phyloP scores from a whole-genome alignment of 1,140 invertebrate species.

The Paraescarpia echinospica region DNA sequence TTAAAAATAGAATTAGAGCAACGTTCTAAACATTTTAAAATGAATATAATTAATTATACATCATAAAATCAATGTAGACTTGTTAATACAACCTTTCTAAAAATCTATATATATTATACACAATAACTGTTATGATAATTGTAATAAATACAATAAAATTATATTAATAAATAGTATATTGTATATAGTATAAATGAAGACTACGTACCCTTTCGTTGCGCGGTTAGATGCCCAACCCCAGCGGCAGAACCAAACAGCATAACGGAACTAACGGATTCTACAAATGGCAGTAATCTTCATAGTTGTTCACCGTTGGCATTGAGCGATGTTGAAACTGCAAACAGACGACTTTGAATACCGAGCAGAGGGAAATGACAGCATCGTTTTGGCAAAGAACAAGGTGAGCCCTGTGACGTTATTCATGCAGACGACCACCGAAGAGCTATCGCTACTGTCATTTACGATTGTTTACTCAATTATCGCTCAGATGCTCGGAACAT shows the following conservation, averaged over 20 bases:
- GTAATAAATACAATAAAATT: too few relatives aligned
- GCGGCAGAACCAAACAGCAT: background rate
- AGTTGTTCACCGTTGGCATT: background rate
- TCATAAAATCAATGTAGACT: too few relatives aligned
- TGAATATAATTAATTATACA: too few relatives aligned
- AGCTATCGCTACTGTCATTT: background rate
- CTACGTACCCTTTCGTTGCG: too few relatives aligned
- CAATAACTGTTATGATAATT: too few relatives aligned
- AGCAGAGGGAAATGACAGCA: background rate
- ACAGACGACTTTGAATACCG: background rate
- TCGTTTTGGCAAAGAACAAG: background rate
- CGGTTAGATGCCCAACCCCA: too few relatives aligned
- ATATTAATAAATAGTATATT: too few relatives aligned
- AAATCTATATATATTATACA: too few relatives aligned
- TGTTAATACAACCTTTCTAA: too few relatives aligned
- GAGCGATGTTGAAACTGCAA: background rate
- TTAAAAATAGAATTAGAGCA: too few relatives aligned
- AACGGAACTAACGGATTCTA: background rate
- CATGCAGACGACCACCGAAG: background rate
- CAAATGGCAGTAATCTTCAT: background rate
- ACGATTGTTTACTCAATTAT: background rate
- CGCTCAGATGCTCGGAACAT: background rate
- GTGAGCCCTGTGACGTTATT: background rate
- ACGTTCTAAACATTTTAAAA: too few relatives aligned
- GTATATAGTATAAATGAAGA: too few relatives aligned